A percentile compares a stretch with the other conserved stretches of the same genome.
Evolutionary conservation across 2,888 invertebrate species (phyloP).

Genomic region (Anarsia innoxiella): DNA sequence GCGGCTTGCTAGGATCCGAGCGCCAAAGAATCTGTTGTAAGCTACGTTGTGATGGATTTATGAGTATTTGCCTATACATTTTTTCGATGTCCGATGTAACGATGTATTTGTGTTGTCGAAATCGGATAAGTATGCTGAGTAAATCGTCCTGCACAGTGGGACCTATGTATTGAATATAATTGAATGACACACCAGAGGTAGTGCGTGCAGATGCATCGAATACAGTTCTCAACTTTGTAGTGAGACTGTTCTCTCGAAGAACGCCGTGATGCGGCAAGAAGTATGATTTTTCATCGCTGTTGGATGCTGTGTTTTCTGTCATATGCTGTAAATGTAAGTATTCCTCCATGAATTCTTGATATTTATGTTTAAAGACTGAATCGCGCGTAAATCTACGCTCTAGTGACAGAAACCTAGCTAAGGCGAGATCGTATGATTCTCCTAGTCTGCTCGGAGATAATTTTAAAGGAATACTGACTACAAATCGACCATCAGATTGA

Average conservation of each 20-base stretch:
- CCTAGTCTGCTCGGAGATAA: conserved; percentile 14
- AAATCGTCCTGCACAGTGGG: conserved; percentile 1
- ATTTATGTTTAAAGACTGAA: conserved; percentile 2
- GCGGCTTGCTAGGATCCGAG: not conserved
- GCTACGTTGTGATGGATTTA: conserved; percentile 7
- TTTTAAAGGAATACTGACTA: conserved; percentile 18
- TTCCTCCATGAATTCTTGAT: not conserved
- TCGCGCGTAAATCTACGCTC: conserved; percentile 12
- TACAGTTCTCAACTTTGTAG: conserved; percentile 4
- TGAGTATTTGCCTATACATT: not conserved
- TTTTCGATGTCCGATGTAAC: conserved; percentile 2
- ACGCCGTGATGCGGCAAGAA: conserved; percentile 6
- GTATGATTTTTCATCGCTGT: not conserved
- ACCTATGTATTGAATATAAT: not conserved
- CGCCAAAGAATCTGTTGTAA: conserved; percentile 3
- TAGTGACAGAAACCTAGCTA: conserved; percentile 8
- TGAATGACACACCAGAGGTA: not conserved
- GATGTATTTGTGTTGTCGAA: conserved; percentile 1
- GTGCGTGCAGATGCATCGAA: conserved; percentile 3
- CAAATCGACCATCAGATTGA: conserved; percentile 14
- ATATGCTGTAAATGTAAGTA: conserved; percentile 14
- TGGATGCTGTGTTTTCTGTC: not conserved
- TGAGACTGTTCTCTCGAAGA: conserved; percentile 1
- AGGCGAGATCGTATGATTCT: conserved; percentile 9
- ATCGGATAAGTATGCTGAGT: not conserved